phyloP scores from a whole-genome alignment of 2,113 vertebrate genomes.

The Leptodactylus fuscus region DNA sequence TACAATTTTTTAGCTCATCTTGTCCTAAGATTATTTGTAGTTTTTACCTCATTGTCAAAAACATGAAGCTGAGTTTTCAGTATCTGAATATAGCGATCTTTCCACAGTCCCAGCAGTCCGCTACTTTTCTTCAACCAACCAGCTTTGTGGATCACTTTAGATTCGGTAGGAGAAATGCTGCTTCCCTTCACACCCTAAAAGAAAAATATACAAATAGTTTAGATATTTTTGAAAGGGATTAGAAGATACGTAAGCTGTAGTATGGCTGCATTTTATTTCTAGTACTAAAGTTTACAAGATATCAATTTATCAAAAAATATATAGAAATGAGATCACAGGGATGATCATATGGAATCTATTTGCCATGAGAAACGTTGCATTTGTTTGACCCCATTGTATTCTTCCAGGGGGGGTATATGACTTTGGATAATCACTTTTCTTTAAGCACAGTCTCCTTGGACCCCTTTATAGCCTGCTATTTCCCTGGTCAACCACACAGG shows the following conservation, averaged over 20 bases:
- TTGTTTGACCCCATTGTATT: too few relatives aligned
- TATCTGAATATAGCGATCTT: constrained; percentile 91
- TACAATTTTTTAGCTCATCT: too few relatives aligned
- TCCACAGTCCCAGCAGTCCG: constrained; percentile 84
- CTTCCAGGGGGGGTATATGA: background rate
- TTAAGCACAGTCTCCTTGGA: background rate
- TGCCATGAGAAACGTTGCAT: too few relatives aligned
- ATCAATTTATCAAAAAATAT: too few relatives aligned
- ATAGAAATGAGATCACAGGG: too few relatives aligned
- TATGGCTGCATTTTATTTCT: background rate
- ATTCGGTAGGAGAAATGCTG: constrained; percentile 72
- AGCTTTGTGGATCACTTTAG: constrained; percentile 76
- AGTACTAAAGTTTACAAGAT: too few relatives aligned
- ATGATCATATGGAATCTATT: too few relatives aligned
- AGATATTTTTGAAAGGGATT: too few relatives aligned
- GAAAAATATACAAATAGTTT: background rate
- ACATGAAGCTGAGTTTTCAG: constrained; percentile 83
- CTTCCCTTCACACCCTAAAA: constrained; percentile 78
- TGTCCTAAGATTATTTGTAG: too few relatives aligned
- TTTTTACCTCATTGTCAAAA: constrained; percentile 88
- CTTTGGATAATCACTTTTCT: background rate
- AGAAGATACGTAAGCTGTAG: background rate
- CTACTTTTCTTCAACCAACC: constrained; percentile 95
- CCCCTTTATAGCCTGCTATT: background rate
- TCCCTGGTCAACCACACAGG: background rate